Conservation (phyloP, 2,888 invertebrate species). For the Herminia tarsipennalis region DNA sequence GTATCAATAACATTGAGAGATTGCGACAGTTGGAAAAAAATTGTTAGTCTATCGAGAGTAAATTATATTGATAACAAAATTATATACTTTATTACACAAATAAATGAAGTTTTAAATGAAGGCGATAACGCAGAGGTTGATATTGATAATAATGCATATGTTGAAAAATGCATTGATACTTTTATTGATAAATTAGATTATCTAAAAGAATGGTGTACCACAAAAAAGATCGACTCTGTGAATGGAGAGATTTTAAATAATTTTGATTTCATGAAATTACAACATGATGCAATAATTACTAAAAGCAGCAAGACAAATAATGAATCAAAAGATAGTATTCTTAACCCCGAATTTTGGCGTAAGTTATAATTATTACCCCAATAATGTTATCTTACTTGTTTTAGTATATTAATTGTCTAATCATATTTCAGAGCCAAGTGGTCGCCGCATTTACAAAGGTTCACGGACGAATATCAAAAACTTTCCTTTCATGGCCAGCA, state of each 20-base stretch:
- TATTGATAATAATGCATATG: slow-evolving; percentile 35
- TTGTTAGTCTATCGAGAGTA: slow-evolving; percentile 51
- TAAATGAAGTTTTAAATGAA: slow-evolving; percentile 61
- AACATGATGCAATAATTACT: not conserved
- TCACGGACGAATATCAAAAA: slow-evolving; percentile 51
- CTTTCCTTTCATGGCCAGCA: slow-evolving; percentile 71
- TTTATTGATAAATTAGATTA: slow-evolving; percentile 45
- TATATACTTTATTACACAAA: slow-evolving; percentile 48
- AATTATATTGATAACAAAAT: slow-evolving; percentile 48
- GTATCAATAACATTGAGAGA: slow-evolving; percentile 54
- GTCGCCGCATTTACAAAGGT: slow-evolving; percentile 64
- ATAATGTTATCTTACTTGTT: not conserved
- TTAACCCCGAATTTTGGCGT: slow-evolving; percentile 63
- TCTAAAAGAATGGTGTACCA: not conserved
- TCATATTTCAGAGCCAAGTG: slow-evolving; percentile 49
- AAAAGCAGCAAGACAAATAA: not conserved
- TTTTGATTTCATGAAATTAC: not conserved
- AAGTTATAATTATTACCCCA: slow-evolving; percentile 28
- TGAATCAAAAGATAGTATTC: slow-evolving; percentile 21
- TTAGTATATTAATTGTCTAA: not conserved
- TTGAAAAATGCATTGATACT: slow-evolving; percentile 39
- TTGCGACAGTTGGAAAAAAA: slow-evolving; percentile 52
- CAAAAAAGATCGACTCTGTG: not conserved
- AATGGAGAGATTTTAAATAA: slow-evolving; percentile 3
- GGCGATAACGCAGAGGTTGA: slow-evolving; percentile 37